Base-by-base conservation (phyloP, 2,888 invertebrate species). In the Alloplasta piceator region DNA sequence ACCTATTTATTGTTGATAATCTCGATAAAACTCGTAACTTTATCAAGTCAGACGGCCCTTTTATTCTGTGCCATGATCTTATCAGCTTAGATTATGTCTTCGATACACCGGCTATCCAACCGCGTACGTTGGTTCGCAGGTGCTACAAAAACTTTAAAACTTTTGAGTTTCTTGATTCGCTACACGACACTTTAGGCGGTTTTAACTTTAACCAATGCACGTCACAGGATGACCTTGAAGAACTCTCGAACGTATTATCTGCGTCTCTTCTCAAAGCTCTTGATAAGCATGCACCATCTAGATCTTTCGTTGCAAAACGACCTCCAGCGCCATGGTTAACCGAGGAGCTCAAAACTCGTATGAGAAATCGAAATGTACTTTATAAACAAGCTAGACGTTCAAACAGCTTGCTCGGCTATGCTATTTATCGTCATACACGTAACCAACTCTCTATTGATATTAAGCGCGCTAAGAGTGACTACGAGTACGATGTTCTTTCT, bases 1-100 rank as follows among this genome's bases (percentile, higher is more conserved):
- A 58, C 10, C 14, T 70, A 3, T 70, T 70, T 12, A 58, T 58
- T 0, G 9, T 70, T 1, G 70, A 70, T 6, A 10, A 12, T 9
- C 0, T 10, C 0, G 0, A 67, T 52, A 7, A 5, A 26, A 14
- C 38, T 3, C 5, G 12, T 16, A 36, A 12, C 6, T 68, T 52
- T 39, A 16, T n/a, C n/a, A 55, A 68, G 36, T 38, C 68, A 0
- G 39, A 50, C 3, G 36, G 16, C 9, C 68, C 55, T 3, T 68
- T 55, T n/a, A 55, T 68, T 7, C 39, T 38, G 6, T 52, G 68
- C 6, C 68, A 68, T 9, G 68, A 68, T 68, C 9, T 61, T 39
- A 14, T 61, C 9, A 14, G n/a, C 2, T 12, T 61, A 1, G 6
- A 6, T 4, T 61, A 61, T 16, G 3, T 7, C 3, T 39, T 38